Base-by-base conservation (phyloP, 1,140 invertebrate genomes). In the Tetraneura akinire region DNA sequence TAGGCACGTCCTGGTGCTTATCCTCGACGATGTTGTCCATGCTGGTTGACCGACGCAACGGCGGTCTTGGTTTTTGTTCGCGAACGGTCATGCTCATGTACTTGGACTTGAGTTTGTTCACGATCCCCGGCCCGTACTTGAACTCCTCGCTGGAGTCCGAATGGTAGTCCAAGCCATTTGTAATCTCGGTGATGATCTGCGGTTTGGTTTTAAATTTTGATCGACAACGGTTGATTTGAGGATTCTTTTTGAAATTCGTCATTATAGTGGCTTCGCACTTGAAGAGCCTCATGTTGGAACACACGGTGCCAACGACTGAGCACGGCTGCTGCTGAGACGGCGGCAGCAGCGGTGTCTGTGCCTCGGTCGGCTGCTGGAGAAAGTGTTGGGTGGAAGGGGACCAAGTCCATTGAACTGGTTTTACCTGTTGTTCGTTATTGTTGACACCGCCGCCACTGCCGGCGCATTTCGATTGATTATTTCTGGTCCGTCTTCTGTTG, bases 121-220 rank as follows among this genome's bases (percentile, higher is more conserved):
- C 95, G 83, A 97, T 96, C 10, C 95, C 95, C 13, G 95, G 95
- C 0, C 95, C 95, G 86, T 96, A 97, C 82, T 92, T 91, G 23
- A 96, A 85, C 83, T 96, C 94, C 86, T 95, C 93, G 73, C 87
- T 90, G 81, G 87, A 89, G 83, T 90, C 89, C 74, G 88, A 88
- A 83, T 82, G 84, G 83, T 83, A 84, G 84, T 83, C 85, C 84
- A 68, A 84, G 82, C 83, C 84, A 83, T 14, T 84, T 70, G 82
- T 86, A 84, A 85, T 83, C 83, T 82, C 87, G 85, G 84, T 87
- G 84, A 83, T 86, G 86, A 86, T 87, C 86, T 84, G 85, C 86
- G 86, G 83, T 83, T 85, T 84, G 23, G 84, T 86, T 85, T 87
- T 85, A 76, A 66, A 80, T 80, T 80, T 80, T 62, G 73, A 26